Base-by-base conservation (phyloP, 1,140 invertebrate species). In the Lineus longissimus region DNA sequence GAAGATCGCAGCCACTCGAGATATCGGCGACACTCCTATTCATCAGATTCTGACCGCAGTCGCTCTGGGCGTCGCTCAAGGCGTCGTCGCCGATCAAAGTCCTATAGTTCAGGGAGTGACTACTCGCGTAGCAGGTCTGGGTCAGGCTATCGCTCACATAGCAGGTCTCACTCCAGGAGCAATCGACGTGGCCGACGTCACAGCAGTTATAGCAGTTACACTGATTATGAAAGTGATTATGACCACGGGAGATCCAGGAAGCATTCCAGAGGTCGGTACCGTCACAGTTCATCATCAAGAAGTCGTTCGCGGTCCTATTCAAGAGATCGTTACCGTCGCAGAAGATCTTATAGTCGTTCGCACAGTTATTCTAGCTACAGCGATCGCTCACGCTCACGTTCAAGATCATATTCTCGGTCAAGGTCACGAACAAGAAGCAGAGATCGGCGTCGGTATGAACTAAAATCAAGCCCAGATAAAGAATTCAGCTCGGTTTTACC, bases 231-330 rank as follows among this genome's bases (percentile, higher is more conserved):
- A 7, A 36, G 33, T 15, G 47, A 51, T 51, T 51, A 51, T 27
- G 47, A 51, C 47, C 47, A 51, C n/a, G 19, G 47, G 9, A 19
- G 47, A n/a, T 36, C 33, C 6, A 19, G 47, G 25, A 23, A 9
- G 25, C 19, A n/a, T 7, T 51, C 47, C 4, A 4, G 47, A 23
- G 25, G 47, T 6, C 47, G 47, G n/a, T 27, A 51, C n/a, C 47
- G 47, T 23, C 6, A 27, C 19, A 19, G 47, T 23, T 51, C 47
- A 51, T 51, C 47, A 51, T 51, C 47, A 23, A 23, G 47, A 19
- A 51, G 47, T 51, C 47, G 47, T 23, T 51, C 47, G n/a, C 47
- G 47, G 25, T 51, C 47, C 19, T 51, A 51, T 51, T 51, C 47
- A 19, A 4, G 47, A 7, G 47, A 51, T 6, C 4, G 33, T 7